Conservation (phyloP, 2,888 invertebrate species). For the Danaus chrysippus region DNA sequence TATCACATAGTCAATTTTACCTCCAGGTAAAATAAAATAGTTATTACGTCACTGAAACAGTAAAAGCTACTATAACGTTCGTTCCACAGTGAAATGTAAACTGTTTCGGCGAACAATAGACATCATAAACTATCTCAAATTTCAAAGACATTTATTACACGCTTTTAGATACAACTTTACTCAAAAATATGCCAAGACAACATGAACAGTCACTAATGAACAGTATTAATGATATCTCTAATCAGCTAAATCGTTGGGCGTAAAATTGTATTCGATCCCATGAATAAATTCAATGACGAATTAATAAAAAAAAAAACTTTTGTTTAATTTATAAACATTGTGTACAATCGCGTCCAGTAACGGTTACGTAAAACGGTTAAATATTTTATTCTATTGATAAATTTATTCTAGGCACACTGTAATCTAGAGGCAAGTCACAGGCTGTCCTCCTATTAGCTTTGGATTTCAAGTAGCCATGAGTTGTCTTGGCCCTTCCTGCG, state of each 20-base stretch:
- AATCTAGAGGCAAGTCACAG: constrained; percentile 38
- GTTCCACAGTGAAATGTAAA: constrained; percentile 45
- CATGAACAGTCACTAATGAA: background rate
- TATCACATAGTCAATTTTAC: too few relatives aligned
- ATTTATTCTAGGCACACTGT: constrained; percentile 33
- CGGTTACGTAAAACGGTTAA: constrained; percentile 5
- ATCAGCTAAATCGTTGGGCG: too few relatives aligned
- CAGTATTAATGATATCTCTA: too few relatives aligned
- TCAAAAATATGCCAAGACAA: background rate
- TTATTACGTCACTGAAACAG: constrained; percentile 58
- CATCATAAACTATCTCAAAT: constrained; percentile 51
- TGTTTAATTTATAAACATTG: constrained; percentile 11
- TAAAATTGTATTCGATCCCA: too few relatives aligned
- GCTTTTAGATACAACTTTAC: background rate
- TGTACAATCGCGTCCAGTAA: constrained; percentile 13
- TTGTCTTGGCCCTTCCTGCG: constrained; percentile 39
- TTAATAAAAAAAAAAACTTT: background rate
- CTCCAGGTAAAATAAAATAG: too few relatives aligned
- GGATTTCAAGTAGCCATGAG: constrained; percentile 37
- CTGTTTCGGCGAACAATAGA: constrained; percentile 50
- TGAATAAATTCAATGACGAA: background rate
- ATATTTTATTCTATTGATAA: constrained; percentile 31
- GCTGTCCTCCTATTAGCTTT: constrained; percentile 39
- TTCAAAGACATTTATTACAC: constrained; percentile 11
- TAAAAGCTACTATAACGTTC: constrained; percentile 45